A percentile compares a stretch with the other conserved stretches of the same genome.
Conservation (phyloP, 2,113 vertebrate genomes). For the Oplegnathus fasciatus region DNA sequence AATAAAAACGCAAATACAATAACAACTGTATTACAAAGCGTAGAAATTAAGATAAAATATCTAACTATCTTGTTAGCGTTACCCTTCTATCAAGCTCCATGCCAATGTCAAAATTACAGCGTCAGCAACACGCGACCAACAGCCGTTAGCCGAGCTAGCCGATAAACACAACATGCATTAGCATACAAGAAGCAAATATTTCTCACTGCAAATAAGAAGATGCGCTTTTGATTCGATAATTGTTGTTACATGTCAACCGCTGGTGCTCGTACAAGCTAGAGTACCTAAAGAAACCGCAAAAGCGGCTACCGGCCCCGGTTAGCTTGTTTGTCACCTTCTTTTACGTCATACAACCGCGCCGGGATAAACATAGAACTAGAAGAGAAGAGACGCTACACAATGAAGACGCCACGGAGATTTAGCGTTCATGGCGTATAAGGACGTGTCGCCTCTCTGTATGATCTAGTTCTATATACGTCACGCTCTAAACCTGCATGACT, state of each 20-base stretch:
- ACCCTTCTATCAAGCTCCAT: conserved; percentile 52
- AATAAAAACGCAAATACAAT: not conserved
- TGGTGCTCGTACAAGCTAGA: fast-evolving
- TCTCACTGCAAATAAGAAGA: not conserved
- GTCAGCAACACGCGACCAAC: conserved; percentile 66
- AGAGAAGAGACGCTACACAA: conserved; percentile 2
- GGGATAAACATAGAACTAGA: not conserved
- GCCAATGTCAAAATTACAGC: conserved; percentile 71
- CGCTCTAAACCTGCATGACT: not conserved
- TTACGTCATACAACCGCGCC: conserved; percentile 47
- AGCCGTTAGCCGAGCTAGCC: not conserved
- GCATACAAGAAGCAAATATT: not conserved
- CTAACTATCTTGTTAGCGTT: not conserved
- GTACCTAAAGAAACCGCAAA: not conserved
- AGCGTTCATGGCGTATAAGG: not conserved
- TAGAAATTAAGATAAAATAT: not conserved
- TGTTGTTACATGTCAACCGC: not conserved
- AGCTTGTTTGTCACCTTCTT: not conserved
- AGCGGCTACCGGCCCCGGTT: not conserved
- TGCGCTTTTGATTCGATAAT: fast-evolving
- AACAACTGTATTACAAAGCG: fast-evolving
- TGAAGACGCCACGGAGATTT: not conserved
- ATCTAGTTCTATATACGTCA: conserved; percentile 18
- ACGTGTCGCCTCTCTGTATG: conserved; percentile 1
- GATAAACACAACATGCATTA: not conserved